Conservation (phyloP, 2,888 invertebrate species). For the Ochropleura leucogaster region DNA sequence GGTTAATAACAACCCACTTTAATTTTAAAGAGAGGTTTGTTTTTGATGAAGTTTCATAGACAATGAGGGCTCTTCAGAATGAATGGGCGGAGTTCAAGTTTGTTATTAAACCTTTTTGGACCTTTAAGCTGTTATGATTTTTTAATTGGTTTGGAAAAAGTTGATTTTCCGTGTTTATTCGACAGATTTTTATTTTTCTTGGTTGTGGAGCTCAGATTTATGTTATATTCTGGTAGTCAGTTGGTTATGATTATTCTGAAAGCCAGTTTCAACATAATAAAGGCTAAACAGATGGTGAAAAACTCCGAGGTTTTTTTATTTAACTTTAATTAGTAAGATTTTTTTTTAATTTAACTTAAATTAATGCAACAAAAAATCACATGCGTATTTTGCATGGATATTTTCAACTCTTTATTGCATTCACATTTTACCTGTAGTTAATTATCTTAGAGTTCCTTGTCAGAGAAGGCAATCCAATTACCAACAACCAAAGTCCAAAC, state of each 20-base stretch:
- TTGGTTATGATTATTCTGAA: background rate
- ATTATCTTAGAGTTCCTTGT: background rate
- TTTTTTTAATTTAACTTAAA: too few species aligned
- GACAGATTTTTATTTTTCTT: background rate
- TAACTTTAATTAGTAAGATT: too few species aligned
- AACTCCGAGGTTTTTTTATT: background rate
- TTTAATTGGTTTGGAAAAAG: background rate
- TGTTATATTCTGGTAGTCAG: background rate
- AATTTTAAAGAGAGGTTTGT: slow-evolving; percentile 18
- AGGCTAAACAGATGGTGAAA: background rate
- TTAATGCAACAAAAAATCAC: too few species aligned
- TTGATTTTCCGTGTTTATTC: background rate
- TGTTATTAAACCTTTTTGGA: slow-evolving; percentile 29
- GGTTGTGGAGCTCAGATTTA: background rate
- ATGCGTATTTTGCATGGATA: too few species aligned
- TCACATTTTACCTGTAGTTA: too few species aligned
- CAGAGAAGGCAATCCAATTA: background rate
- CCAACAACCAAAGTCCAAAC: background rate
- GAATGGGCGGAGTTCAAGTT: slow-evolving; percentile 19
- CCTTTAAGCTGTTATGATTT: slow-evolving; percentile 1
- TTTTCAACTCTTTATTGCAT: too few species aligned
- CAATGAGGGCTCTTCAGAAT: slow-evolving; percentile 20
- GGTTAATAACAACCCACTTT: slow-evolving; percentile 37
- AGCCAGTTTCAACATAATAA: background rate
- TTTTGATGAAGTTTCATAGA: slow-evolving; percentile 30